Base-by-base conservation (phyloP, 2,797 vertebrate species). In the Dromococcyx pavoninus region DNA sequence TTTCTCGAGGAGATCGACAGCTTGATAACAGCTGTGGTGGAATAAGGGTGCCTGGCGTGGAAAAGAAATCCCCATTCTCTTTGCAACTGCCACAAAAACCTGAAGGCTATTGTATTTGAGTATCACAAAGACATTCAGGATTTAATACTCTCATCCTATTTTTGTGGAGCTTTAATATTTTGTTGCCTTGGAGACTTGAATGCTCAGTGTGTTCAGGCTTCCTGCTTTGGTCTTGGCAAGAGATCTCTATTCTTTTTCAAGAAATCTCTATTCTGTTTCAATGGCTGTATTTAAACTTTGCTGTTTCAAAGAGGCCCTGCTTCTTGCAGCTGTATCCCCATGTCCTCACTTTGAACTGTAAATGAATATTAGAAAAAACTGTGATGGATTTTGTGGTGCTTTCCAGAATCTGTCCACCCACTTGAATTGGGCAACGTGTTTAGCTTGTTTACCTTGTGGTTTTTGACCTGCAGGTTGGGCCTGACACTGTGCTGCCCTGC, bases 141-240 rank as follows among this genome's bases (percentile, higher is more conserved):
- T 89, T 92, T 94, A 87, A 89, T 82, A 41, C 86, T 82, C 64
- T 85, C 77, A 91, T 96, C 93, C 93, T 95, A 69, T 93, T 94
- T 96, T 94, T 77, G 93, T 89, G 50, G 50, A 62, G 90, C 91
- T 93, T 94, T 95, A 93, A 94, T 96, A 94, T 95, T 96, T 96
- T 94, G 94, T 96, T 96, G 90, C 93, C 93, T 89, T 96, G 91
- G 95, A 94, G 92, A 93, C 70, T 76, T 77, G 39, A 94, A 79
- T 71, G 46, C 56, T 95, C 72, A 58, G 43, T 84, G 53, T 74
- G 66, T 85, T 97, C 67, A 61, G 75, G 60, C 95, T 97, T 94
- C 93, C 94, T 95, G 88, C 92, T 86, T 83, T 25, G 56, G 91
- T 77, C 77, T 95, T 96, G 96, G 94, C 94, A 88, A 85, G 93